Evolutionary conservation across 2,113 vertebrate genomes (phyloP), one percentile per base, ranked within the genome.

Genomic region (Bolborhynchus lineola): DNA sequence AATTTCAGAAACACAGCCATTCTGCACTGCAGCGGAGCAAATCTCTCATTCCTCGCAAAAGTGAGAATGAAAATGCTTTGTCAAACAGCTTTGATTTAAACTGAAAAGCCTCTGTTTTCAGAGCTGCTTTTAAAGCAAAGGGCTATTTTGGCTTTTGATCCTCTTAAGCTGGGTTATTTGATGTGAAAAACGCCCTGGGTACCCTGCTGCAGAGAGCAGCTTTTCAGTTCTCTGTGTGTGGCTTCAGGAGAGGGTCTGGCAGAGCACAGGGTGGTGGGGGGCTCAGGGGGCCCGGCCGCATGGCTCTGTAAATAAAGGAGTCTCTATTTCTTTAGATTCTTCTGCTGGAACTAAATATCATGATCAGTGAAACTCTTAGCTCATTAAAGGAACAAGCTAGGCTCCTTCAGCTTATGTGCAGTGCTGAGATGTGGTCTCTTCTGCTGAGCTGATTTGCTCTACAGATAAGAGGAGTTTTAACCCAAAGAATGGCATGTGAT

Each of bases 91-190:
- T 97, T 95, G 75, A 92, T 95, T 95, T 91, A 82, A 96, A 93
- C 60, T 92, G 94, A 90, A 96, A 92, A 94, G 69, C 86, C 74
- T 92, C 81, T 71, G 26, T 88, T 93, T 93, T 95, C 77, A 53
- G 89, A 92, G 84, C 79, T 86, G 88, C 88, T 91, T 96, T 92
- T 92, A 95, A 93, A 96, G 92, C 55, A 93, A 91, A 91, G 52
- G 87, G 64, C 71, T 86, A 93, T 63, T 96, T 96, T 96, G 93
- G 63, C 94, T 97, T 96, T 97, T 97, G 89, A 96, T 94, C 93
- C 85, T 95, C 86, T 94, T 97, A 96, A 96, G 87, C 95, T 93
- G 89, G 17, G 87, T 95, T 97, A 95, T 96, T 97, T 96, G 95
- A 93, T 94, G 92, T 90, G 92, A 95, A 95, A 96, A 96, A 96